Evolutionary conservation across 2,113 vertebrate species (phyloP), one percentile per base, ranked within the genome.

Genomic region (Paraplagusia blochii): DNA sequence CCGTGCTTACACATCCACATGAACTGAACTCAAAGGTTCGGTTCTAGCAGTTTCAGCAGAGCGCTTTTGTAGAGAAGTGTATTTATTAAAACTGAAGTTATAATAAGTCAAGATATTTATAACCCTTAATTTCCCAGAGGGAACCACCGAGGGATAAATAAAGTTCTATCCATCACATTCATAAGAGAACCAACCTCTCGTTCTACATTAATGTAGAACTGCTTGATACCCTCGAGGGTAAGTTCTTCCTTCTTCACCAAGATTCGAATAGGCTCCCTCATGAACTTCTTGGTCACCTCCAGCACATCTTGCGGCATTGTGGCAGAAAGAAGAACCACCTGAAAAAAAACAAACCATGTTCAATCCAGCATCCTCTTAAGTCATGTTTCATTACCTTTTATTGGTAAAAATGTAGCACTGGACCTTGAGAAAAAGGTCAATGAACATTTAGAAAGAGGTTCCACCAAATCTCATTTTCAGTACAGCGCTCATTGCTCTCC

Each of bases 281-380:
- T 99, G 71, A 99, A 99, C 76, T 99, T 99, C 84, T 97, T 99
- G 68, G 96, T 98, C 81, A 99, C 97, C 83, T 99, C 97, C 89
- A 99, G 87, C 71, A 99, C 96, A 82, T 98, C 97, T 51, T 94
- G 94, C 50, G 97, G 97, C 97, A 99, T 98, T 4, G 96, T 98
- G 57, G 97, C 97, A 8, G 97, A 99, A 18, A 99, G 93, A 70
- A 99, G 82, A 67, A 98, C 97, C 79, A 99, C 96, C 97, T 99
- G 61, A 1, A 54, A 18, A n/a, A 38, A 15, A 40, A 12, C 4
- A 11, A 40, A 13, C 12, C 13, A 12, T 40, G 13, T 13, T 39
- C 7, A 39, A 39, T 39, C 38, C 3, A 13, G 11, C 22, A 29
- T 29, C 6, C 22, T 29, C 22, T 29, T 29, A n/a, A n/a, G n/a